Conservation (phyloP, 2,113 vertebrate genomes). For the Herpailurus yagouaroundi region DNA sequence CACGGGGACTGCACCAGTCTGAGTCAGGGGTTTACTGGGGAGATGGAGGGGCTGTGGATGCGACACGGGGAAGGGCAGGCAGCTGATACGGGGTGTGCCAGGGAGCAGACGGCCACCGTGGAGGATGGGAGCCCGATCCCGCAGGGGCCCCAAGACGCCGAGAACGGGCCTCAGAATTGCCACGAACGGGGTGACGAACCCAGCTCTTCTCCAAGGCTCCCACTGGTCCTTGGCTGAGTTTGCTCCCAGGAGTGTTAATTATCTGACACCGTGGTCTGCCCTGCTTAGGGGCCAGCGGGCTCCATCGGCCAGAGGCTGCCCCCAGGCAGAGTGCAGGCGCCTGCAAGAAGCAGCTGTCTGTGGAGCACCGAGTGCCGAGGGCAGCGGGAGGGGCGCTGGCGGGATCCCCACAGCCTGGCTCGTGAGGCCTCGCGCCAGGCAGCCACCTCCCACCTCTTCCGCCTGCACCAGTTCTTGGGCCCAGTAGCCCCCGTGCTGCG, state of each 20-base stretch:
- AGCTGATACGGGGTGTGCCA: background rate
- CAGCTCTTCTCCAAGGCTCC: background rate
- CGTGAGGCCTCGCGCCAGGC: accelerated
- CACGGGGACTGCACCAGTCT: background rate
- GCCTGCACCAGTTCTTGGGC: background rate
- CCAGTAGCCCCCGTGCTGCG: accelerated
- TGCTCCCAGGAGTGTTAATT: background rate
- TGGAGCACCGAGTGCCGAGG: background rate
- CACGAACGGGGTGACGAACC: background rate
- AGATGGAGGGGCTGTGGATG: background rate
- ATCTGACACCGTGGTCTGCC: background rate
- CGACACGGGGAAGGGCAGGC: background rate
- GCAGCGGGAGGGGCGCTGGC: no score
- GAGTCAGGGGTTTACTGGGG: background rate
- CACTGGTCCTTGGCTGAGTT: background rate
- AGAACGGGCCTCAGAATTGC: background rate
- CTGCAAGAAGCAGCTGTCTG: background rate
- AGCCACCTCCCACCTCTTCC: no score
- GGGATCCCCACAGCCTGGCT: background rate
- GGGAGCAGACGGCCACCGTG: background rate
- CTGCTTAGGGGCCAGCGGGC: background rate
- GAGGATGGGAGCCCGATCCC: background rate
- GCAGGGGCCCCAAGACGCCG: background rate
- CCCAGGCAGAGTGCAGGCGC: background rate
- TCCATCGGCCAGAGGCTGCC: background rate